Base-by-base conservation (phyloP, 2,888 invertebrate species). In the Dolomedes plantarius region DNA sequence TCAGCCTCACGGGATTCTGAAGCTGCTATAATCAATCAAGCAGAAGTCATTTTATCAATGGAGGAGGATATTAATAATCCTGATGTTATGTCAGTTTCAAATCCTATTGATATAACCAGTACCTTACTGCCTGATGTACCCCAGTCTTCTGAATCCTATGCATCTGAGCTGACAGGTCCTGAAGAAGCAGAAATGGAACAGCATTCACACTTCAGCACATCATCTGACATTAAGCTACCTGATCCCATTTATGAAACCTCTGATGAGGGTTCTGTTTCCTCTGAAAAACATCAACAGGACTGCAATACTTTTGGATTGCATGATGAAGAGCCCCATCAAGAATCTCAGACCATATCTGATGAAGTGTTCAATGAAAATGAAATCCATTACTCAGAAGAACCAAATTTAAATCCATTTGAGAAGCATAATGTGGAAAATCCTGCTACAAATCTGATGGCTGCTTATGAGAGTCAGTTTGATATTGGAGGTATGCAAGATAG, bases 161-260 rank as follows among this genome's bases (percentile, higher is more conserved):
- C 23, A 1, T 56, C 23, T 16, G 56, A 56, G 23, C 16, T 7
- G 11, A 27, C 23, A 39, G 19, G 41, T 80, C 9, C 31, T 36
- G 31, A 28, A 67, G 74, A 74, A 68, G 13, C 73, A 0, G 67
- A 78, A 19, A 41, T 80, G 13, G 79, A 72, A 11, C 13, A 28
- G 0, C 29, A 73, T 68, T n/a, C 19, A 0, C 69, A 69, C 23
- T 81, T 68, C 11, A 81, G 81, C 31, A 50, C 74, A 36, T 74
- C 81, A 16, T 81, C 81, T 2, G 81, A 81, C 32, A 74, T 81
- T n/a, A 81, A 81, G 28, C 75, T 81, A 19, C 81, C 81, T 16
- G 81, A 81, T 69, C 81, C 81, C n/a, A 81, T 81, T 41, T 81
- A 81, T 62, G 81, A 81, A 62, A 81, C 81, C 62, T 75, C 81